Base-by-base conservation (phyloP, 2,797 vertebrate species). In the Bovichtus diacanthus region DNA sequence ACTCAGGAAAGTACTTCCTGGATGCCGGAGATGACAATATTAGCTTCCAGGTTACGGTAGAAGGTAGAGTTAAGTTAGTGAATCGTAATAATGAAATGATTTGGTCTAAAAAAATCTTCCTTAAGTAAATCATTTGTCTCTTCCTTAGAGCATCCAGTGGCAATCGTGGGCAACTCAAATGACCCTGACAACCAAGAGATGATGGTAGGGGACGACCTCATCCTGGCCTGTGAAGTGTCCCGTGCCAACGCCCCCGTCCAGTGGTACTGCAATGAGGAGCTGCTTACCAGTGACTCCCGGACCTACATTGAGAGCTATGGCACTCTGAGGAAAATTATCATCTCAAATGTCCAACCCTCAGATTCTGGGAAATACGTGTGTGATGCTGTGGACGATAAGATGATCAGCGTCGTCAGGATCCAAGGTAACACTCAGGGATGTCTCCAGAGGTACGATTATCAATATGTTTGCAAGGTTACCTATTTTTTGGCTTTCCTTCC, bases 311-410 rank as follows among this genome's bases (percentile, higher is more conserved):
- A 99, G 83, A 96, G 95, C 87, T 92, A 94, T 0, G 96, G 97
- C 41, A 90, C 90, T 0, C 87, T 95, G 59, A 96, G 96, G 78
- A 96, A 95, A 47, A 95, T 99, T 0, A 89, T 96, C 53, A 74
- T 99, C 70, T 95, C 93, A 60, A 92, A 95, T 0, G 15, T 96
- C 19, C 93, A 88, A 0, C 70, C 86, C 19, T 82, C 92, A 27
- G 97, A 99, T 19, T 93, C 96, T 0, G 98, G 98, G 71, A 96
- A 97, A 70, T 99, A 99, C 68, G 87, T 96, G 55, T 99, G 97
- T 7, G 97, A 99, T 46, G 94, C 96, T 0, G 90, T 90, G 0
- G 90, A 95, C 0, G 98, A 99, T 93, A 97, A 95, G 94, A 95
- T 98, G 82, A 70, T 96, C 88, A 96, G 95, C 89, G 74, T 95